Conservation (phyloP, 2,888 invertebrate species). For the Autographa gamma region DNA sequence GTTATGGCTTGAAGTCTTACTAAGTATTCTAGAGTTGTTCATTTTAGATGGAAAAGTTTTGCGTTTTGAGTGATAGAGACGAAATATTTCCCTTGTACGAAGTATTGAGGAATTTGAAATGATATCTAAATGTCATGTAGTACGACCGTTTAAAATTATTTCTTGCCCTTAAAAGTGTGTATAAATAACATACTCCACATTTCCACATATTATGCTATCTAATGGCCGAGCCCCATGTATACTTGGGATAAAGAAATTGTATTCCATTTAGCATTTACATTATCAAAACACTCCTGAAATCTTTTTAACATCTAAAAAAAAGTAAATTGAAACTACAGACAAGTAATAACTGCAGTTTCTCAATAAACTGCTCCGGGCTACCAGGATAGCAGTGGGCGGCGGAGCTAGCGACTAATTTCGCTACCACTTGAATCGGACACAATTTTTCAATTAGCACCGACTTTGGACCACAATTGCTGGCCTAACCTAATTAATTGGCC, state of each 20-base stretch:
- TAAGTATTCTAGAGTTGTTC: not conserved
- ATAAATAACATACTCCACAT: too few species aligned
- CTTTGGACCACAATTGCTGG: conserved; percentile 38
- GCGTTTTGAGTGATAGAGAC: too few species aligned
- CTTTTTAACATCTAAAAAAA: not conserved
- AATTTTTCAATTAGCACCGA: conserved; percentile 75
- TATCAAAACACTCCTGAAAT: not conserved
- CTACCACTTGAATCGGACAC: conserved; percentile 68
- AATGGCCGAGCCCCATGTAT: too few species aligned
- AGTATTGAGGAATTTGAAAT: too few species aligned
- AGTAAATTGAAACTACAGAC: not conserved
- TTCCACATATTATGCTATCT: too few species aligned
- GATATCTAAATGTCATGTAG: too few species aligned
- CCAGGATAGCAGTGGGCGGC: conserved; percentile 51
- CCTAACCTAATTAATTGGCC: conserved; percentile 50
- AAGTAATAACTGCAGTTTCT: conserved; percentile 33
- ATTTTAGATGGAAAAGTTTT: too few species aligned
- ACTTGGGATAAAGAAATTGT: too few species aligned
- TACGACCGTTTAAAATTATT: too few species aligned
- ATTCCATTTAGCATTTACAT: too few species aligned
- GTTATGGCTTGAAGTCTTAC: not conserved
- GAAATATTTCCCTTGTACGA: too few species aligned
- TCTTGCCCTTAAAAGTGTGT: too few species aligned
- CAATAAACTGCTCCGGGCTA: conserved; percentile 27
- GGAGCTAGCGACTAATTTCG: conserved; percentile 54